Evolutionary conservation across 2,888 invertebrate genomes (phyloP).

Genomic region (Dryadula phaetusa): DNA sequence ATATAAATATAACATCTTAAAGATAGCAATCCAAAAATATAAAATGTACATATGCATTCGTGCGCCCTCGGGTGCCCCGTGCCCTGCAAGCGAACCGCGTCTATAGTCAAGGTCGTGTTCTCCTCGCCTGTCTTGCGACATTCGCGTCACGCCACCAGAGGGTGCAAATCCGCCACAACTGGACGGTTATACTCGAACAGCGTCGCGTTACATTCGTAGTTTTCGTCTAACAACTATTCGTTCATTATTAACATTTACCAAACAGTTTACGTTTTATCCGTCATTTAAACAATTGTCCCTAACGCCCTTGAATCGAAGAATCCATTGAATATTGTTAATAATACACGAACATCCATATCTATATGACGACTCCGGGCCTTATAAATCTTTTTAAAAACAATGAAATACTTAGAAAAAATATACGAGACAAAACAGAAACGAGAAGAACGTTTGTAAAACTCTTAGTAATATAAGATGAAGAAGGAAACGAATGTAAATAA

Average conservation of each 20-base stretch:
- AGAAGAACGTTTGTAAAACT: conserved; percentile 32
- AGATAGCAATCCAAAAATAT: conserved; percentile 85
- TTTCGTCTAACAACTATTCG: conserved; percentile 48
- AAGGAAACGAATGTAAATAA: conserved; percentile 35
- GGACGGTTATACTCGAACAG: conserved; percentile 81
- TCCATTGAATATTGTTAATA: conserved; percentile 55
- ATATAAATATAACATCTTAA: conserved; percentile 85
- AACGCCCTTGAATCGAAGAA: conserved; percentile 30
- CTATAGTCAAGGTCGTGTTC: conserved; percentile 52
- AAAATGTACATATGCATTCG: conserved; percentile 82
- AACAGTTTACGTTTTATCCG: conserved; percentile 42
- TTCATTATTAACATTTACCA: conserved; percentile 50
- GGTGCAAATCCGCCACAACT: conserved; percentile 80
- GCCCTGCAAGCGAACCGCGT: conserved; percentile 63
- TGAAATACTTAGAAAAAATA: conserved; percentile 41
- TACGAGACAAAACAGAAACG: conserved; percentile 42
- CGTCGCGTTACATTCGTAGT: conserved; percentile 66
- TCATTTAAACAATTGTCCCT: conserved; percentile 2
- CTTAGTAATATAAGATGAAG: conserved; percentile 31
- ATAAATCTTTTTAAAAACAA: conserved; percentile 55
- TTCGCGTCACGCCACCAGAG: conserved; percentile 70
- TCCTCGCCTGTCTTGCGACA: conserved; percentile 66
- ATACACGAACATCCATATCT: conserved; percentile 55
- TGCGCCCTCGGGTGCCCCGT: conserved; percentile 75
- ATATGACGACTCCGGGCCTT: conserved; percentile 71